Base-by-base conservation (phyloP, 2,888 invertebrate genomes). In the Lasioglossum pauxillum region DNA sequence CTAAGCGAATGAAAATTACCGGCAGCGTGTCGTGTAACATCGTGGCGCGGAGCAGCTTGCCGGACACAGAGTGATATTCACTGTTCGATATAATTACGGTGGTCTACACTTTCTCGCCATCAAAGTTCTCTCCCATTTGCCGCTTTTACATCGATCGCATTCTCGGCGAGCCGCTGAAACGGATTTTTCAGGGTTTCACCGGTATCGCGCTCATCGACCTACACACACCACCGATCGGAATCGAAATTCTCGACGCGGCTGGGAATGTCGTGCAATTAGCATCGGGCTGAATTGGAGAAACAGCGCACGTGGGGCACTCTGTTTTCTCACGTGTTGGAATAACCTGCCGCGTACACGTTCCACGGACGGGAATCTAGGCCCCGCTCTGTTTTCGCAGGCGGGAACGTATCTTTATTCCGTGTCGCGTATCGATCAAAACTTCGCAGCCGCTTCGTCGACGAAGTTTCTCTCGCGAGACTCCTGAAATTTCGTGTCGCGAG, bases 271-370 rank as follows among this genome's bases (percentile, higher is more conserved):
- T 16, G 67, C 67, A 46, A 74, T 67, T 67, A 82, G 14, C 44
- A n/a, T 46, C 31, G 27, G 12, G 49, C 10, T n/a, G 31, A 75
- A 53, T 49, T 72, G 12, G 60, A 41, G 38, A 60, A 44, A 44
- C 60, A 23, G 23, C 16, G 31, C 64, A 64, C 64, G 31, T 0
- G 31, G 64, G 31, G 0, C 27, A 23, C n/a, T 7, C 23, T 49
- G 82, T 75, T 82, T 72, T 35, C 35, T 75, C 69, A 46, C 83
- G 46, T 60, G 75, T 83, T 49, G 71, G 44, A 16, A 71, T 57
- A 38, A 60, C n/a, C 57, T 8, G 44, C 19, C 44, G 73, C 38
- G 5, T 31, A 1, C 46, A 19, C n/a, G 67, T 38, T 67, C 4
- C 23, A 38, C 38, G 4, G 12, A 38, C 67, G 69, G 69, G 12